Percentiles rank a stretch among this genome's conserved stretches.
These are phyloP conservation scores for Branchellion lobata DNA, from an alignment of 2,888 invertebrate genomes.

Conservation along the genomic window DNA sequence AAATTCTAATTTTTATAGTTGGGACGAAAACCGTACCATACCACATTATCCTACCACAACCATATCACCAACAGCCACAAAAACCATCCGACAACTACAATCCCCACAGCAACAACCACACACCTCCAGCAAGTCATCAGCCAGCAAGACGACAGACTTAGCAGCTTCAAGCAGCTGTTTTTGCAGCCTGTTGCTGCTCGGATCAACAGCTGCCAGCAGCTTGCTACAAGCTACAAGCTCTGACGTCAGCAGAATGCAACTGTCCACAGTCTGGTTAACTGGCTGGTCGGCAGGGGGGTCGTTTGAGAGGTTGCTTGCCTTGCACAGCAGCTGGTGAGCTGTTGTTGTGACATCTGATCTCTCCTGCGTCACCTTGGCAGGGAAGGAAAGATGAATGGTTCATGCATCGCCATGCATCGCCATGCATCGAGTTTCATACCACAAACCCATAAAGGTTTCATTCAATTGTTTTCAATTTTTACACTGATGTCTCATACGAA, in stretches of 20 bases:
- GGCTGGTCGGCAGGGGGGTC: not conserved
- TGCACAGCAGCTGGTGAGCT: not conserved
- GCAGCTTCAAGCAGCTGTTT: conserved; percentile 63
- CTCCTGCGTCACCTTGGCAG: not conserved
- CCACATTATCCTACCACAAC: no score
- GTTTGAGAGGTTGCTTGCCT: not conserved
- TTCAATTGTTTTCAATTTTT: no score
- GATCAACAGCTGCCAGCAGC: conserved; percentile 67
- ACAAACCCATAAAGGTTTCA: no score
- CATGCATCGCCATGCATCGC: no score
- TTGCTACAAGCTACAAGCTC: conserved; percentile 96
- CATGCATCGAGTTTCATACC: no score
- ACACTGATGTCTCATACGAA: no score
- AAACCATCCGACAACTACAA: no score
- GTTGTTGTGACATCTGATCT: not conserved
- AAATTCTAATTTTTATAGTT: no score
- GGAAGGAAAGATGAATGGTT: no score
- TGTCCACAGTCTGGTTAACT: not conserved
- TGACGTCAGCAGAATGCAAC: conserved; percentile 90
- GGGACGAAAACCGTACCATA: no score
- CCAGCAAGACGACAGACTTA: not conserved
- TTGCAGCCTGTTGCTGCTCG: conserved; percentile 70
- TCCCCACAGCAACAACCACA: no score
- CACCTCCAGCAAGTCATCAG: conserved; percentile 1
- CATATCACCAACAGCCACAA: no score